Conservation (phyloP, 2,888 invertebrate genomes). For the Nomada fucata region DNA sequence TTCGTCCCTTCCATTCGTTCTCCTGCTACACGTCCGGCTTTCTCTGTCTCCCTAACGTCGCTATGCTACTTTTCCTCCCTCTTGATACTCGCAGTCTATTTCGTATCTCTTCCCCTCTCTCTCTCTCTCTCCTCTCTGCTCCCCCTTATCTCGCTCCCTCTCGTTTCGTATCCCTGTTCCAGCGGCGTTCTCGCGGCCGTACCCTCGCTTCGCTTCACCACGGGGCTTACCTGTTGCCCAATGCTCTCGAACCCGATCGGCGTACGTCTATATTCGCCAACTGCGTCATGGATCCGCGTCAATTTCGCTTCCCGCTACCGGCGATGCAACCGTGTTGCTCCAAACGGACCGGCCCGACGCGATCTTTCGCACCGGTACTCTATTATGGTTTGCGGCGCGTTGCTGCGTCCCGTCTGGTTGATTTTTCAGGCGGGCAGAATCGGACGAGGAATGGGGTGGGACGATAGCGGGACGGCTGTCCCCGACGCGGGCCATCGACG, state of each 20-base stretch:
- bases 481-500: not conserved
- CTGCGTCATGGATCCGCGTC: conserved; percentile 34
- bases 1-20: conserved; percentile 9
- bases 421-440: too few relatives aligned
- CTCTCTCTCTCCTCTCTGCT: conserved; percentile 10
- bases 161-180: conserved; percentile 36
- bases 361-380: not conserved
- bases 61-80: conserved; percentile 55
- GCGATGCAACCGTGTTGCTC: not conserved
- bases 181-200: conserved; percentile 38
- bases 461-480: not conserved
- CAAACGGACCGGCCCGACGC: not conserved
- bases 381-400: conserved; percentile 4
- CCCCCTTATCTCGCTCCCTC: conserved; percentile 17
- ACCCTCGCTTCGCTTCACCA: conserved; percentile 68
- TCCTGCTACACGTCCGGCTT: conserved; percentile 41
- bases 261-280: conserved; percentile 62
- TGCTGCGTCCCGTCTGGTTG: conserved; percentile 23
- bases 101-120: conserved; percentile 35
- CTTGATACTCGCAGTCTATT: conserved; percentile 19
- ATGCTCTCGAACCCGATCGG: conserved; percentile 25
- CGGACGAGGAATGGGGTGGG: too few relatives aligned
- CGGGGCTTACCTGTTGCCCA: conserved; percentile 59
- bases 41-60: conserved; percentile 29
- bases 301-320: conserved; percentile 45